phyloP scores from a whole-genome alignment of 1,140 invertebrate genomes.

The Hyles vespertilio region DNA sequence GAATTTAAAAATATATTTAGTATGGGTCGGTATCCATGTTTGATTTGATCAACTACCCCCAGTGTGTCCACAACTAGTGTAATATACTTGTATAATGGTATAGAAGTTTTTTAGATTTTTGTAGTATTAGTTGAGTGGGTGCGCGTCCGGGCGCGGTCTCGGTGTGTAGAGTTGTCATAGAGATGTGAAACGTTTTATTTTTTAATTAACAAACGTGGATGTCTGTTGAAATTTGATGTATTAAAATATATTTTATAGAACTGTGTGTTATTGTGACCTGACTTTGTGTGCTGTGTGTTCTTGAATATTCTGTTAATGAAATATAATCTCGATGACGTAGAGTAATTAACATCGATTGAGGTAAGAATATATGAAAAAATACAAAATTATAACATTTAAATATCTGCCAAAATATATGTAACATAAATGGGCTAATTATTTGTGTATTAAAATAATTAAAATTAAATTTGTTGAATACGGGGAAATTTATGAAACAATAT shows the following conservation, averaged over 20 bases:
- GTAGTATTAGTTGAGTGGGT: not conserved
- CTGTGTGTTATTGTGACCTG: constrained; percentile 28
- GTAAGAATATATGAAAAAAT: no score
- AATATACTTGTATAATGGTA: constrained; percentile 12
- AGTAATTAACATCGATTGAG: no score
- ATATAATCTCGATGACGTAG: no score
- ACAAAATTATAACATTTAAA: no score
- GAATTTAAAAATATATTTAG: no score
- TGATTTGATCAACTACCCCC: not conserved
- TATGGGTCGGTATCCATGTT: no score
- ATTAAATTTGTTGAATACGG: no score
- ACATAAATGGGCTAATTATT: no score
- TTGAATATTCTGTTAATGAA: no score
- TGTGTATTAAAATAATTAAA: no score
- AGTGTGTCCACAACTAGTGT: constrained; percentile 36
- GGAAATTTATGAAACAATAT: no score
- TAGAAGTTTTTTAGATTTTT: constrained; percentile 15
- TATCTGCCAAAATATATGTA: no score
- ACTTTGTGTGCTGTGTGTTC: not conserved
- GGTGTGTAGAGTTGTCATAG: constrained; percentile 28
- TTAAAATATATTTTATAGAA: constrained; percentile 74
- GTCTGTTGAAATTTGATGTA: constrained; percentile 71
- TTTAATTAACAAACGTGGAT: constrained; percentile 59
- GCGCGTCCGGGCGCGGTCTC: not conserved
- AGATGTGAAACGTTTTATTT: constrained; percentile 53